Base-by-base conservation (phyloP, 1,140 invertebrate genomes). In the Leptinotarsa lineolata region DNA sequence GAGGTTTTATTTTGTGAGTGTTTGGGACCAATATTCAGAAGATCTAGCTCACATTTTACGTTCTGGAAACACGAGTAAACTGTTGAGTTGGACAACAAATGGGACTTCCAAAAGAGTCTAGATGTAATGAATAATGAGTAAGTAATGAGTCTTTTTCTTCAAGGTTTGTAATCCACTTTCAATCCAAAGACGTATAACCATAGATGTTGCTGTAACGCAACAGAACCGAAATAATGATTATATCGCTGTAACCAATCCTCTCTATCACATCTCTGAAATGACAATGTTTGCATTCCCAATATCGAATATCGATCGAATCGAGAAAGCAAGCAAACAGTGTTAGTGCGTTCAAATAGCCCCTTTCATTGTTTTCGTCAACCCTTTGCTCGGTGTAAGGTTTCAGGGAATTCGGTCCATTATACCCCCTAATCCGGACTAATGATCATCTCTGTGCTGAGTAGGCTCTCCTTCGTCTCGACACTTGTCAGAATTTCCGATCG, bases 391-490 rank as follows among this genome's bases (percentile, higher is more conserved):
- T 77, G 71, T 80, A 80, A 77, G 76, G 72, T 80, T 80, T 80
- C 79, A 54, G 15, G 48, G 48, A 54, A 54, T 54, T 72, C 74
- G 74, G 70, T 71, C 72, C 74, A 73, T 73, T 73, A 69, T 61
- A 21, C 54, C 72, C 78, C 76, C 74, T 81, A 81, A 81, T 81
- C 79, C 80, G 45, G 72, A 72, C 81, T 82, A 82, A 82, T 82
- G 79, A 78, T 80, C 79, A 76, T 72, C 74, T 77, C 48, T 74
- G 72, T 72, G 74, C 68, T 74, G 77, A 73, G 59, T 69, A 54
- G 74, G 70, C 66, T 74, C 70, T 77, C 74, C 75, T 76, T 70
- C 75, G 74, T 74, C 74, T 69, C 68, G 74, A 81, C 78, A 80
- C 78, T 81, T 79, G 79, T 81, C 78, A 67, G 72, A 72, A 76